Evolutionary conservation across 2,797 vertebrate species (phyloP).

Genomic region (Mionectes olivaceus): DNA sequence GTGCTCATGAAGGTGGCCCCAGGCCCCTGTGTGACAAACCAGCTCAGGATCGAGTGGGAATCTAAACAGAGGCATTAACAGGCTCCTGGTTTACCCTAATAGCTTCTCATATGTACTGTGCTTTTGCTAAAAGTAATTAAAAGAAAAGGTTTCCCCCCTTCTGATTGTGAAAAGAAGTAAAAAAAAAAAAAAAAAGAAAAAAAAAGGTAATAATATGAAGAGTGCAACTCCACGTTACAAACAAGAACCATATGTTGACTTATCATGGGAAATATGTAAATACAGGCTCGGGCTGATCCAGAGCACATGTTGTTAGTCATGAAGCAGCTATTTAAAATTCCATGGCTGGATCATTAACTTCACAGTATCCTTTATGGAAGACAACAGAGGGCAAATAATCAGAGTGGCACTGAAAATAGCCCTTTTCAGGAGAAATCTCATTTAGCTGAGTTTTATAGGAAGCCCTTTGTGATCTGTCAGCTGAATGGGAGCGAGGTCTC

Average conservation of each 20-base stretch:
- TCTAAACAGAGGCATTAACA: not conserved
- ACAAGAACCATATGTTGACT: conserved; percentile 66
- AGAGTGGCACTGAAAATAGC: conserved; percentile 19
- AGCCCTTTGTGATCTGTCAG: not conserved
- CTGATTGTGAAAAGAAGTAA: conserved; percentile 3
- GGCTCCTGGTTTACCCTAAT: not conserved
- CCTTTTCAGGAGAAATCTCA: not conserved
- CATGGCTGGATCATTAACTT: conserved; percentile 57
- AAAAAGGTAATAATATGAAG: conserved; percentile 20
- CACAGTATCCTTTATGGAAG: conserved; percentile 56
- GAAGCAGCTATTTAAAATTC: conserved; percentile 60
- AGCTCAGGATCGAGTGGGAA: not conserved
- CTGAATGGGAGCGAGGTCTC: not conserved
- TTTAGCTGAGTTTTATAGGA: not conserved
- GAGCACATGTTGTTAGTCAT: conserved; percentile 56
- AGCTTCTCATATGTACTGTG: not conserved
- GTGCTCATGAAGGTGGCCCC: rapidly evolving
- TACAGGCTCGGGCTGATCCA: conserved; percentile 28
- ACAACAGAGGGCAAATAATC: conserved; percentile 39
- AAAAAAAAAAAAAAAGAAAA: not conserved
- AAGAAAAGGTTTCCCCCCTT: not conserved
- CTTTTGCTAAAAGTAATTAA: not conserved
- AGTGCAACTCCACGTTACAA: conserved; percentile 7
- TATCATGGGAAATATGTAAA: conserved; percentile 66
- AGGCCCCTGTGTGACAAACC: not conserved